Percentiles rank a stretch among this genome's conserved stretches.
These are phyloP conservation scores for Volucella inflata DNA, from an alignment of 2,888 invertebrate genomes.

Conservation along the genomic window DNA sequence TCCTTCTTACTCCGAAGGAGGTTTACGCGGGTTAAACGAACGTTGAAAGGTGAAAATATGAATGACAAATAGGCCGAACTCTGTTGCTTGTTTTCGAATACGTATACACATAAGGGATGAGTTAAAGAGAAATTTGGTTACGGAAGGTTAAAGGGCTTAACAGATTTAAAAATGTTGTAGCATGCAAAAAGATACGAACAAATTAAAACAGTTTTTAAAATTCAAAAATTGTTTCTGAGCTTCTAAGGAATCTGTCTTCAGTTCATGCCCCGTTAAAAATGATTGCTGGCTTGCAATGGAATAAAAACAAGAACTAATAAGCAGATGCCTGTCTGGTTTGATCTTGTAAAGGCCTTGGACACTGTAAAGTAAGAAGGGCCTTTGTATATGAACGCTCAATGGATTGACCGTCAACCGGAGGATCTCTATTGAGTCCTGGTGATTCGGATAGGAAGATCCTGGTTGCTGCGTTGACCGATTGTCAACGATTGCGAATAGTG, in stretches of 20 bases:
- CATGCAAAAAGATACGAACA: neutral
- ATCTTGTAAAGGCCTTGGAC: too few species aligned
- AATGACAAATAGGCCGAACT: slow-evolving; percentile 10
- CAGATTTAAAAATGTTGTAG: neutral
- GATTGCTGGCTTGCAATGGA: too few species aligned
- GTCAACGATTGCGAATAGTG: too few species aligned
- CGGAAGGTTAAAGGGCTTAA: neutral
- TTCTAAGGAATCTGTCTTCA: too few species aligned
- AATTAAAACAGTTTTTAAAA: neutral
- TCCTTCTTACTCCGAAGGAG: neutral
- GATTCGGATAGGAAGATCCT: too few species aligned
- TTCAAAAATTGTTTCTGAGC: neutral
- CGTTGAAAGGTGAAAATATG: slow-evolving; percentile 24
- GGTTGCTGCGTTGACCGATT: too few species aligned
- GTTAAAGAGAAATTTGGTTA: neutral
- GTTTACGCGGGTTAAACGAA: slow-evolving; percentile 6
- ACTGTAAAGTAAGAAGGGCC: too few species aligned
- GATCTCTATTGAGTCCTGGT: too few species aligned
- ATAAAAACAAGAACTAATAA: too few species aligned
- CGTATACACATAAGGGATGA: neutral
- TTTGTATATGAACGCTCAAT: too few species aligned
- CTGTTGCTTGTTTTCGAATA: neutral
- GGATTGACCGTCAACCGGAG: too few species aligned
- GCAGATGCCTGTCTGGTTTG: too few species aligned
- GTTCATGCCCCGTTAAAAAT: neutral